phyloP scores from a whole-genome alignment of 2,888 invertebrate species.

The Lamproptera curius region DNA sequence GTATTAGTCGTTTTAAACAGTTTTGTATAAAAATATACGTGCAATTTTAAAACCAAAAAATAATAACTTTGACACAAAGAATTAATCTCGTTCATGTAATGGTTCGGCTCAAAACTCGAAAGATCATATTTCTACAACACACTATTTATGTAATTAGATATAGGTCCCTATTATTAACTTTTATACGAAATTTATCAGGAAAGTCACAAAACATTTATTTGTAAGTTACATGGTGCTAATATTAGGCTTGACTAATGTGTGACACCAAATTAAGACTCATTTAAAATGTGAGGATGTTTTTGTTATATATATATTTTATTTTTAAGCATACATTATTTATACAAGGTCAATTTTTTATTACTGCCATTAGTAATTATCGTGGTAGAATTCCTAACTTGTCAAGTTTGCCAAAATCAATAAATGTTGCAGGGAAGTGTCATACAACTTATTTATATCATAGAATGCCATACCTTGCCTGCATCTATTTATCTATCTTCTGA shows the following conservation, averaged over 20 bases:
- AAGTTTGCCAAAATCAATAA: slow-evolving; percentile 53
- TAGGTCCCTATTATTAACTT: slow-evolving; percentile 73
- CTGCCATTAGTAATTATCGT: slow-evolving; percentile 71
- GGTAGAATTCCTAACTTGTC: slow-evolving; percentile 49
- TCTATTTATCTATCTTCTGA: slow-evolving; percentile 66
- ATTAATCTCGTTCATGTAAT: slow-evolving; percentile 55
- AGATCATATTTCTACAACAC: slow-evolving; percentile 64
- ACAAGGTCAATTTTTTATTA: slow-evolving; percentile 67
- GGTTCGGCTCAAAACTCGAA: slow-evolving; percentile 75
- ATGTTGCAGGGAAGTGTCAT: slow-evolving; percentile 72
- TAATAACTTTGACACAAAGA: slow-evolving; percentile 63
- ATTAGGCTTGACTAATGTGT: slow-evolving; percentile 75
- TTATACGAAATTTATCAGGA: slow-evolving; percentile 73
- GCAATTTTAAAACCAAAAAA: slow-evolving; percentile 78
- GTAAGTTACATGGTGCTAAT: slow-evolving; percentile 76
- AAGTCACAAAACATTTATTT: slow-evolving; percentile 75
- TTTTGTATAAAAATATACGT: slow-evolving; percentile 69
- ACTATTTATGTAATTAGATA: slow-evolving; percentile 73
- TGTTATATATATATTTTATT: slow-evolving; percentile 65
- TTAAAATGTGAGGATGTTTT: slow-evolving; percentile 70
- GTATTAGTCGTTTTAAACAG: slow-evolving; percentile 54
- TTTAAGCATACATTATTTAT: slow-evolving; percentile 74
- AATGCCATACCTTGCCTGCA: slow-evolving; percentile 77
- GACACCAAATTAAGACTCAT: slow-evolving; percentile 76
- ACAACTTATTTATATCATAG: slow-evolving; percentile 69